These are phyloP conservation scores for Orchesellides sinensis DNA, from an alignment of 2,888 invertebrate species.

Conservation along the genomic window DNA sequence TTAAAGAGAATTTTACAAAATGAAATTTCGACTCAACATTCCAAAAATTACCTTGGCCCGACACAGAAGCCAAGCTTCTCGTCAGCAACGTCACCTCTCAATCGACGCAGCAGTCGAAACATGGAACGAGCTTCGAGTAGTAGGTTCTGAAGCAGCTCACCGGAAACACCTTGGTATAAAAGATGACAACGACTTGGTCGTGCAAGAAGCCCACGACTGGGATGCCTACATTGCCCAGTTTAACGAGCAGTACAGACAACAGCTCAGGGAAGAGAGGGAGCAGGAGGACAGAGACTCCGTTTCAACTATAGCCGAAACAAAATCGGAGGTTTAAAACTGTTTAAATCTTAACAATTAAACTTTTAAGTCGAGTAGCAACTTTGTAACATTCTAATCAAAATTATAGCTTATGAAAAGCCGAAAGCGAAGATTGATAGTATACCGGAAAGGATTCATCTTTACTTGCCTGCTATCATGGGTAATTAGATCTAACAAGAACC, in stretches of 20 bases:
- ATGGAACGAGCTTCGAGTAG: constrained; percentile 37
- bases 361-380: background rate
- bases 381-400: background rate
- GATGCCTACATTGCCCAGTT: constrained; percentile 43
- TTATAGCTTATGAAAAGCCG: constrained; percentile 15
- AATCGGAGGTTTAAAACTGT: background rate
- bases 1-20: no score
- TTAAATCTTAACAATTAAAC: background rate
- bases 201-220: constrained; percentile 39
- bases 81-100: background rate
- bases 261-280: background rate
- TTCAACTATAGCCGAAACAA: constrained; percentile 5
- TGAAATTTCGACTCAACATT: background rate
- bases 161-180: constrained; percentile 3
- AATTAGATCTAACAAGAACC: background rate
- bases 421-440: background rate
- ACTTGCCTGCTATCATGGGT: constrained; percentile 13
- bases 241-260: constrained; percentile 39
- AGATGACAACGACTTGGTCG: background rate
- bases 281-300: constrained; percentile 10
- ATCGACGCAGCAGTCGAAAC: constrained; percentile 26
- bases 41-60: no score
- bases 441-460: constrained; percentile 7
- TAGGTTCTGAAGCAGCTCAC: constrained; percentile 3
- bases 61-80: background rate